These are phyloP conservation scores for Scophthalmus maximus DNA, from an alignment of 2,113 vertebrate genomes.

Conservation along the genomic window DNA sequence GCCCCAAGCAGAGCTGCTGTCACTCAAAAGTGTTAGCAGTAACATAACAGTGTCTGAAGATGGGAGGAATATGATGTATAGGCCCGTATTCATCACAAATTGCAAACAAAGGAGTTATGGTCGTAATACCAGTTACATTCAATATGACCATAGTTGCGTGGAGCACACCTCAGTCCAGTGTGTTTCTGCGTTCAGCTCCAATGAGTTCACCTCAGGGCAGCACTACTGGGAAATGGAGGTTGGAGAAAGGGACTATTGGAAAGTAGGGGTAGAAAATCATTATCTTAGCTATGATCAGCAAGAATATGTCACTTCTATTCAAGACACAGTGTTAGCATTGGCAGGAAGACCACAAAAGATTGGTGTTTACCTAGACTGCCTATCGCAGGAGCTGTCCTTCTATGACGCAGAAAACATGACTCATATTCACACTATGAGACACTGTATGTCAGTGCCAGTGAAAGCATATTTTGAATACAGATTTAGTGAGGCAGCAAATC, in stretches of 20 bases:
- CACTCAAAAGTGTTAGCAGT: background rate
- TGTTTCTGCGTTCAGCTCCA: background rate
- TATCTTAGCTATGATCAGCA: slow-evolving; percentile 17
- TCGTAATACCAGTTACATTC: no score
- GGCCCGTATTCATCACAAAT: background rate
- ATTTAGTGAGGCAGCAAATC: background rate
- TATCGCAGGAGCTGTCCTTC: slow-evolving; percentile 43
- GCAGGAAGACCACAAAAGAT: slow-evolving; percentile 39
- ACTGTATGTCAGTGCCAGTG: background rate
- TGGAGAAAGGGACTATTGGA: slow-evolving; percentile 52
- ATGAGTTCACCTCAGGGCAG: slow-evolving; percentile 41
- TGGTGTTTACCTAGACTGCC: slow-evolving; percentile 59
- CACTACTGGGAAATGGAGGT: slow-evolving; percentile 70
- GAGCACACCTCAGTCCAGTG: background rate
- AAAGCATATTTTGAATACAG: slow-evolving; percentile 13
- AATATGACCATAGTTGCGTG: background rate
- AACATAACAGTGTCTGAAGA: slow-evolving; percentile 46
- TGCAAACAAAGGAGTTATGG: no score
- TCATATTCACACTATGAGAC: slow-evolving; percentile 27
- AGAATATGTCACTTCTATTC: background rate
- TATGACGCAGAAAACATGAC: slow-evolving; percentile 67
- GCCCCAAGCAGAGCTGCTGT: slow-evolving; percentile 28
- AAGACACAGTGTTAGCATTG: background rate
- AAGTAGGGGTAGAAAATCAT: slow-evolving; percentile 32
- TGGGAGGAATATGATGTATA: slow-evolving; percentile 35